Evolutionary conservation across 2,113 vertebrate species (phyloP), one percentile per base, ranked within the genome.

Genomic region (Etheostoma spectabile): DNA sequence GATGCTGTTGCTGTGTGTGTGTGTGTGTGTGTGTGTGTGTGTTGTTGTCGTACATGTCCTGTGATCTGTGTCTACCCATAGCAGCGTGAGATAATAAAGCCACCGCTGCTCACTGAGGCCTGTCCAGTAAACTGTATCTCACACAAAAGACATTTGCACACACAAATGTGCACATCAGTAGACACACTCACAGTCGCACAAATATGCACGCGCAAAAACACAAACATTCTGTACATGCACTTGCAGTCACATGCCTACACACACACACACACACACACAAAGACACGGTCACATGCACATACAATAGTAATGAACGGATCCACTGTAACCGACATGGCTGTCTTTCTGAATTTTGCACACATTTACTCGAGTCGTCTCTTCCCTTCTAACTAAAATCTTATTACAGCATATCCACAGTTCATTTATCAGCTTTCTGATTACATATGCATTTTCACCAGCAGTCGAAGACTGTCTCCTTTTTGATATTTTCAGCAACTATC

Each of bases 21-120:
- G 53, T 33, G 74, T 70, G 62, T 59, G 62, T 59, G 59, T 11
- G 55, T 49, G 65, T 57, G 18, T 42, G 66, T 57, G 67, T 49
- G 52, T 33, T 14, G 65, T 66, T 33, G 24, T 46, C 3, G 42
- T 65, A 60, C 61, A 53, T 57, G 85, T 88, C 65, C 87, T 75
- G 78, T 84, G 86, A 86, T 82, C 73, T 89, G 81, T 81, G 76
- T 89, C 85, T 82, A 18, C 80, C 84, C 74, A 21, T 70, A 85
- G 83, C 83, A 55, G 84, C 10, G 5, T 70, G 66, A 45, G 68
- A 89, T 91, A 90, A 91, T 91, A 85, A 93, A 88, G 74, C 78
- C 38, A n/a, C 52, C 66, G 81, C 81, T 78, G 89, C 77, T 91
- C 84, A 84, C 83, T 71, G 88, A 92, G 74, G 88, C 88, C 86